Percentiles rank a stretch among this genome's conserved stretches.
Conservation (phyloP, 2,888 invertebrate genomes). For the Oxytorus armatus region DNA sequence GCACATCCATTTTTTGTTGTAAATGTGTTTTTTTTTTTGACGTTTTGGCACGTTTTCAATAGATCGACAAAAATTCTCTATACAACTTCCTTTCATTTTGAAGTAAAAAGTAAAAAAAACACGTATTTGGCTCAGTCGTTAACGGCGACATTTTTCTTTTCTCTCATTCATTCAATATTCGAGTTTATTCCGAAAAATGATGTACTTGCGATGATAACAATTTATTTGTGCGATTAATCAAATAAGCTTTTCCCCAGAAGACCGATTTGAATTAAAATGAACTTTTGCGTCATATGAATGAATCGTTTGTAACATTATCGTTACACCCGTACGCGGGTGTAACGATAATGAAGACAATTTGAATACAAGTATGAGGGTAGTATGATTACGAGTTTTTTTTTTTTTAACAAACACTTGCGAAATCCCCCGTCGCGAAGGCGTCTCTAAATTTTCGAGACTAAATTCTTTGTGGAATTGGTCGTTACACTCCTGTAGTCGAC, state of each 20-base stretch:
- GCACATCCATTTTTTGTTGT: too few species aligned
- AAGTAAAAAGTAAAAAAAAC: too few species aligned
- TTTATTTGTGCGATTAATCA: too few species aligned
- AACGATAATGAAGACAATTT: neutral
- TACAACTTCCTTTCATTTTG: too few species aligned
- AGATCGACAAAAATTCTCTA: too few species aligned
- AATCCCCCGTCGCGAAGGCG: conserved; percentile 26
- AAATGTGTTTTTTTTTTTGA: too few species aligned
- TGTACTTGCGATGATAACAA: too few species aligned
- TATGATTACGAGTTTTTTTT: conserved; percentile 33
- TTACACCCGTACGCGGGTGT: neutral
- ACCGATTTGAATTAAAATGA: neutral
- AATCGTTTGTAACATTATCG: too few species aligned
- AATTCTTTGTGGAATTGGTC: neutral
- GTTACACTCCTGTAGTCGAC: neutral
- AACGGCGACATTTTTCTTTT: too few species aligned
- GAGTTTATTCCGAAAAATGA: neutral
- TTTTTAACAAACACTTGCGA: neutral
- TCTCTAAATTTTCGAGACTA: conserved; percentile 41
- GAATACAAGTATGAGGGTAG: neutral
- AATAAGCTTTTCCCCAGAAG: neutral
- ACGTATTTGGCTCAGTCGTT: too few species aligned
- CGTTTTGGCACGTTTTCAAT: too few species aligned
- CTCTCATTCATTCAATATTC: neutral
- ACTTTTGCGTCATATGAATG: neutral